Percentiles rank a stretch among this genome's conserved stretches.
Conservation (phyloP, 2,113 vertebrate species). For the Odocoileus hemionus region DNA sequence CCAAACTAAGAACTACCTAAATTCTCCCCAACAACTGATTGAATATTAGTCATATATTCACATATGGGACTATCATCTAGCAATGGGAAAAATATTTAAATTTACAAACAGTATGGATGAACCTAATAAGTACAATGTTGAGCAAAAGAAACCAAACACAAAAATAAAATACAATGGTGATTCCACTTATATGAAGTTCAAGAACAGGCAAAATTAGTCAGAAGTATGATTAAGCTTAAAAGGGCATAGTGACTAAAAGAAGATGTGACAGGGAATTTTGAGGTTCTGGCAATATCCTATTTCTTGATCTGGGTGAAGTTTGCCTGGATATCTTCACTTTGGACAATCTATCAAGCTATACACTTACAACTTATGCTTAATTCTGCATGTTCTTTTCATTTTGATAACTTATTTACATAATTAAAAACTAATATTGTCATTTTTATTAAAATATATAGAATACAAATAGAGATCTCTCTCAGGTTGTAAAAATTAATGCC, state of each 20-base stretch:
- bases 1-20: not conserved
- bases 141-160: not conserved
- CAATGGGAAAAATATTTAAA: not conserved
- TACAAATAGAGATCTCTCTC: not conserved
- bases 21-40: not conserved
- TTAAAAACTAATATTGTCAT: not conserved
- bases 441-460: slow-evolving; percentile 9
- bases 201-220: not conserved
- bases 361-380: not conserved
- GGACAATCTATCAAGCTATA: not conserved
- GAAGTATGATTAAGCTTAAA: not conserved
- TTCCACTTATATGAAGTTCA: not conserved
- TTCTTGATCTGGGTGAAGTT: not conserved
- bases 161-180: not conserved
- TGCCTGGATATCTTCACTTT: not conserved
- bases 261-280: not conserved
- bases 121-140: not conserved
- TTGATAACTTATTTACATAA: not conserved
- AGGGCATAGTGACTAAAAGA: not conserved
- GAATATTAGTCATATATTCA: not conserved
- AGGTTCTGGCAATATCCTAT: not conserved
- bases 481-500: not conserved
- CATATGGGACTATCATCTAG: not conserved
- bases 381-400: not conserved
- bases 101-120: not conserved